Base-by-base conservation (phyloP, 2,888 invertebrate species). In the Coleophora flavipennella region DNA sequence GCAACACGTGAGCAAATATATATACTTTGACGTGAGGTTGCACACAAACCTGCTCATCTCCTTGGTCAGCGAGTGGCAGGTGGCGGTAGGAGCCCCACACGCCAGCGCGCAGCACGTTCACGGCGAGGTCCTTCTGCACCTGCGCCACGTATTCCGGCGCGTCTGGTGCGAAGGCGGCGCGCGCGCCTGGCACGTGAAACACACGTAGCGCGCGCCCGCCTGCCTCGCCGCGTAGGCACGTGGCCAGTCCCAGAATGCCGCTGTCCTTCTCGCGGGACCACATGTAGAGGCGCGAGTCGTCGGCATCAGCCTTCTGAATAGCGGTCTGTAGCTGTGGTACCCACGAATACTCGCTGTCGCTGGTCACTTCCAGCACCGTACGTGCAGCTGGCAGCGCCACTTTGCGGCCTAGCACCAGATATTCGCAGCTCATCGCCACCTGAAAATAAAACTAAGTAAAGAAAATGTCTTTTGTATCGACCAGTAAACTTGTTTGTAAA, bases 41-140 rank as follows among this genome's bases (percentile, higher is more conserved):
- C 20, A 20, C 6, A 20, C 3, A 6, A 4, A 86, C 73, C 72
- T 34, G 70, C 74, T 36, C 49, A 50, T 38, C 57, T 52, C 43
- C 4, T n/a, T 29, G 29, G 2, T 58, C 69, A 53, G 90, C 89
- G 43, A 93, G 72, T 47, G 81, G 85, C 44, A 96, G 73, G 71
- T 98, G 97, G 27, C 96, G 88, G 83, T 90, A 95, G 32, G 90
- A 88, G 50, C 99, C 98, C 95, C 96, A 97, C 13, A 86, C 88
- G 38, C 91, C 92, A 55, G 90, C 89, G 58, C 91, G 91, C 57
- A 90, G 86, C 39, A 98, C 92, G 75, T 98, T 98, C 53, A 92
- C 90, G 36, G 93, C 88, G 39, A 99, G 80, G 80, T 97, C 96
- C 55, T 90, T 91, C 41, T 77, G 75, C 50, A 91, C 67, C 64